These are phyloP conservation scores for Cheilosia scutellata DNA, from an alignment of 2,888 invertebrate species.

Conservation along the genomic window DNA sequence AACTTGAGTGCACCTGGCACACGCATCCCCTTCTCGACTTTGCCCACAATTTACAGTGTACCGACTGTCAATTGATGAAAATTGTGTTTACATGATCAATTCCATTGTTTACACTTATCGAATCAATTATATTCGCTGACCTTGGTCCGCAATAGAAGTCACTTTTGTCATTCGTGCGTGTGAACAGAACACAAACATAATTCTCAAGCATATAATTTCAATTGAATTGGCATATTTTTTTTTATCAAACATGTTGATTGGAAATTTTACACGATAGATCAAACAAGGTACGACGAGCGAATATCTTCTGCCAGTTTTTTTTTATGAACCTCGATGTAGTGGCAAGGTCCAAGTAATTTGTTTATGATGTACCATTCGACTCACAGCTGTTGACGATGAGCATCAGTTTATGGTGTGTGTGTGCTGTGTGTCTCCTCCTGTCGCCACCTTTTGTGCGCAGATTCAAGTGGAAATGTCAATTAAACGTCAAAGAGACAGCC, in stretches of 20 bases:
- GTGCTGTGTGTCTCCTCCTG: constrained; percentile 28
- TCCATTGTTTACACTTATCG: constrained; percentile 31
- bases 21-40: neutral
- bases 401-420: too few species aligned
- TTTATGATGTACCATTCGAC: constrained; percentile 52
- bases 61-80: constrained; percentile 1
- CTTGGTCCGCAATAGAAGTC: constrained; percentile 23
- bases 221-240: constrained; percentile 23
- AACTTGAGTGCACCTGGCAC: constrained; percentile 26
- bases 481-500: constrained; percentile 35
- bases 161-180: constrained; percentile 25
- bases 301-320: neutral
- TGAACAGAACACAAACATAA: constrained; percentile 10
- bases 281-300: constrained; percentile 33
- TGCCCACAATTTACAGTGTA: neutral
- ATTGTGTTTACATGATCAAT: constrained; percentile 45
- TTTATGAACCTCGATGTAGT: neutral
- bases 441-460: constrained; percentile 66
- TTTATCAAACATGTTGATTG: constrained; percentile 19
- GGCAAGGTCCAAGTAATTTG: constrained; percentile 69
- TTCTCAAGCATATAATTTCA: neutral
- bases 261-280: constrained; percentile 43
- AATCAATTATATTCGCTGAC: constrained; percentile 46
- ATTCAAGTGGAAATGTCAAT: constrained; percentile 64
- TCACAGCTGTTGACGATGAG: neutral